phyloP scores from a whole-genome alignment of 2,888 invertebrate genomes.

The Cryptosula pallasiana region DNA sequence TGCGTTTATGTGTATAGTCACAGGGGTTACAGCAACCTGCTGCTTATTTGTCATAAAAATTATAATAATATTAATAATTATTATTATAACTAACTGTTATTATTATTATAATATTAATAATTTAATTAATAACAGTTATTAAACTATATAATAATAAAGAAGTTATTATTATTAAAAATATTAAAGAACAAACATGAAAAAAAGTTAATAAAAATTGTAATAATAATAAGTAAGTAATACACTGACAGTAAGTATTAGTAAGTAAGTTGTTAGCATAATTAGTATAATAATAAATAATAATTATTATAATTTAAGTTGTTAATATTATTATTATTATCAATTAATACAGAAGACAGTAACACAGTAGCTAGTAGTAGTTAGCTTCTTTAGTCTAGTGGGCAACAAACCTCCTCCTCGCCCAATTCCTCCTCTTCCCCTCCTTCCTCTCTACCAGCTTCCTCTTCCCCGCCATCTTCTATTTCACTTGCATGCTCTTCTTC shows the following conservation, averaged over 20 bases:
- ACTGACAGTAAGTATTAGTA: background rate
- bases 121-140: background rate
- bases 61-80: background rate
- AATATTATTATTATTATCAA: no score
- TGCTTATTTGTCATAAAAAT: no score
- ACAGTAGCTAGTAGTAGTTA: no score
- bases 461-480: conserved; percentile 27
- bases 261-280: background rate
- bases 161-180: background rate
- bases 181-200: background rate
- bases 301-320: background rate
- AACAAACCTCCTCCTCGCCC: conserved; percentile 31
- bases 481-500: conserved; percentile 29
- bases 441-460: conserved; percentile 28
- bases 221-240: background rate
- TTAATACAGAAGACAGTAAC: no score
- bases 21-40: no score
- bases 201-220: background rate
- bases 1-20: no score
- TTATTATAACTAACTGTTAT: background rate
- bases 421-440: conserved; percentile 31
- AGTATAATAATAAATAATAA: background rate
- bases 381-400: no score
- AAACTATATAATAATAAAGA: background rate
- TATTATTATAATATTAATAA: background rate